Evolutionary conservation across 2,113 vertebrate species (phyloP).

Genomic region (Chaetorhynchus papuensis): DNA sequence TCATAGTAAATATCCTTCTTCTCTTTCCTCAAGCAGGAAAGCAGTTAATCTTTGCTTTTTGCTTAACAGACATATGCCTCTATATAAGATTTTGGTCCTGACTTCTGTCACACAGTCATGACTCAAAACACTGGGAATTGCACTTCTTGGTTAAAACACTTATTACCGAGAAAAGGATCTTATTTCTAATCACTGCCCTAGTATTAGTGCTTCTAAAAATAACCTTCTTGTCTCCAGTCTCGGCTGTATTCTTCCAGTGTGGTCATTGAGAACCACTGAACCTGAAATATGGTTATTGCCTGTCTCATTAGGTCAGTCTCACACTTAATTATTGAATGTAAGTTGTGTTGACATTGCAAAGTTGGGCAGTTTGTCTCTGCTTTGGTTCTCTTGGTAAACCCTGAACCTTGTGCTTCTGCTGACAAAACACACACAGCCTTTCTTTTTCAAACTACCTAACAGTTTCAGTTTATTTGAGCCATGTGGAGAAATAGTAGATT

Average conservation of each 20-base stretch:
- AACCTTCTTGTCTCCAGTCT: not conserved
- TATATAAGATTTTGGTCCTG: not conserved
- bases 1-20: not conserved
- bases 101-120: not conserved
- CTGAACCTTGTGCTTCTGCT: not conserved
- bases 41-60: not conserved
- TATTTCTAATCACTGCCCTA: not conserved
- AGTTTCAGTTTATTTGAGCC: not conserved
- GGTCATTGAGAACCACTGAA: not conserved
- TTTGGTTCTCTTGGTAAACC: not conserved
- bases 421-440: not conserved
- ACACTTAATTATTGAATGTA: not conserved
- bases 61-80: not conserved
- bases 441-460: not conserved
- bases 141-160: not conserved
- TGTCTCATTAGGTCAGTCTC: slow-evolving; percentile 10
- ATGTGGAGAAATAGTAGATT: not conserved
- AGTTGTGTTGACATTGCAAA: not conserved
- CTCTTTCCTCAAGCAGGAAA: not conserved
- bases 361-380: not conserved
- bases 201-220: not conserved
- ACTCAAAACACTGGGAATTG: not conserved
- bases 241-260: not conserved
- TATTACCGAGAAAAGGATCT: not conserved
- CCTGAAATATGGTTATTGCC: not conserved